A percentile compares a stretch with the other conserved stretches of the same genome.
These are phyloP conservation scores for Caerostris extrusa DNA, from an alignment of 1,140 invertebrate genomes.

Conservation along the genomic window DNA sequence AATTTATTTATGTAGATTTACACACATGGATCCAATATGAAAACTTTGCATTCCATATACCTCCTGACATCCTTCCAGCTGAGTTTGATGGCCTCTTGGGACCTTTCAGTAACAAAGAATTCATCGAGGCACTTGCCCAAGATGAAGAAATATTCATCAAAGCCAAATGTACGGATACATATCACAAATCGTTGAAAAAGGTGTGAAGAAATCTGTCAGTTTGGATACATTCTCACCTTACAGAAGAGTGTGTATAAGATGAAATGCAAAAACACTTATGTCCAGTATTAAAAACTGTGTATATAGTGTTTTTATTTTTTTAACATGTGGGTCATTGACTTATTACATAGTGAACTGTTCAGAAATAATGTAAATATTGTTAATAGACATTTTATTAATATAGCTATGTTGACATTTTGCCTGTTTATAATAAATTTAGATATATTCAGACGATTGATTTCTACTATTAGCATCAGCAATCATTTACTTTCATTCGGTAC, in stretches of 20 bases:
- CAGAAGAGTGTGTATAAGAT: conserved; percentile 74
- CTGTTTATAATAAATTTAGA: neutral
- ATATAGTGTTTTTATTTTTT: conserved; percentile 31
- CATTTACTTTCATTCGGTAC: neutral
- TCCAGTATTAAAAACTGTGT: conserved; percentile 30
- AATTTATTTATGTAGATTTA: conserved; percentile 84
- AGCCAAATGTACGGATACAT: conserved; percentile 76
- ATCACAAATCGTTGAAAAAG: conserved; percentile 75
- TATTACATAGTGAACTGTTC: neutral
- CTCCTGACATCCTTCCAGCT: conserved; percentile 91
- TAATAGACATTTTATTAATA: conserved; percentile 27
- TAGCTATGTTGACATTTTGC: neutral
- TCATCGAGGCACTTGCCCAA: conserved; percentile 20
- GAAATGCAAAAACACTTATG: neutral
- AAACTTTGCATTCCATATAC: conserved; percentile 90
- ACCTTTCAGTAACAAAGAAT: conserved; percentile 77
- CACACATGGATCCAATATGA: conserved; percentile 92
- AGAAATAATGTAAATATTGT: conserved; percentile 39
- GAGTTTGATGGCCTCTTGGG: conserved; percentile 87
- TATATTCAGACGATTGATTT: neutral
- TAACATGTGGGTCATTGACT: conserved; percentile 1
- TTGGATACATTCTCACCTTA: conserved; percentile 68
- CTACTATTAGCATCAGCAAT: neutral
- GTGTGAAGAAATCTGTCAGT: conserved; percentile 72
- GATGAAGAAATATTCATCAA: conserved; percentile 74